Conservation (phyloP, 92 coral and sea anemone genomes). For the Umimayanthus kanabou region DNA sequence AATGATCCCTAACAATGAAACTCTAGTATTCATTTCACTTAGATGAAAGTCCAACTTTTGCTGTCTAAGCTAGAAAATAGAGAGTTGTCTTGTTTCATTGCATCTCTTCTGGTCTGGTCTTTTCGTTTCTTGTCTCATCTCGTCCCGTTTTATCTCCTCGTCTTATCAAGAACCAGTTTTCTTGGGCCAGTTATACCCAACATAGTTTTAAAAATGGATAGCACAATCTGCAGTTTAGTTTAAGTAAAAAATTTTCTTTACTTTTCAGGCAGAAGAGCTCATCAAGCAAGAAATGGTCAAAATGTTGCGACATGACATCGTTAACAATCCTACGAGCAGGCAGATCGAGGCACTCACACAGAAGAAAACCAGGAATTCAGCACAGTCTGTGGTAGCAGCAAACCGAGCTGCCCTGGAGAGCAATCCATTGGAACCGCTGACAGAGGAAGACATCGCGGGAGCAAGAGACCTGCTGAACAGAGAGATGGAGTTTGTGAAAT, state of each 20-base stretch:
- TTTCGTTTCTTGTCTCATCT: too few species aligned
- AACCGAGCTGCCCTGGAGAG: slow-evolving; percentile 81
- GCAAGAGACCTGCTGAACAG: slow-evolving; percentile 67
- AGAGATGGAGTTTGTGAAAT: slow-evolving; percentile 90
- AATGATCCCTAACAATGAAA: too few species aligned
- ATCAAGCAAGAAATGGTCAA: slow-evolving; percentile 93
- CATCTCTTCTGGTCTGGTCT: too few species aligned
- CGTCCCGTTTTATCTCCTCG: too few species aligned
- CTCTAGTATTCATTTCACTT: too few species aligned
- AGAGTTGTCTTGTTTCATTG: too few species aligned
- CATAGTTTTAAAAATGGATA: not conserved
- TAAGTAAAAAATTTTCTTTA: not conserved
- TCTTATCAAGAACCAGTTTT: too few species aligned
- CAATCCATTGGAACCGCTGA: slow-evolving; percentile 78
- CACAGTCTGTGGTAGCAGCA: slow-evolving; percentile 82
- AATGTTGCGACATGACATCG: slow-evolving; percentile 91
- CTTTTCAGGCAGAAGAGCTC: slow-evolving; percentile 87
- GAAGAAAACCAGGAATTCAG: slow-evolving; percentile 82
- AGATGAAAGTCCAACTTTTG: too few species aligned
- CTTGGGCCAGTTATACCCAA: too few species aligned
- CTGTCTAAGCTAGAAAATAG: too few species aligned
- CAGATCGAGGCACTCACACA: slow-evolving; percentile 91
- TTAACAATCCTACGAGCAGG: slow-evolving; percentile 77
- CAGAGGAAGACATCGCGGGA: slow-evolving; percentile 83
- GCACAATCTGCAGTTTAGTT: not conserved